Conservation (phyloP, 2,888 invertebrate genomes). For the Oxyteleia sp. region DNA sequence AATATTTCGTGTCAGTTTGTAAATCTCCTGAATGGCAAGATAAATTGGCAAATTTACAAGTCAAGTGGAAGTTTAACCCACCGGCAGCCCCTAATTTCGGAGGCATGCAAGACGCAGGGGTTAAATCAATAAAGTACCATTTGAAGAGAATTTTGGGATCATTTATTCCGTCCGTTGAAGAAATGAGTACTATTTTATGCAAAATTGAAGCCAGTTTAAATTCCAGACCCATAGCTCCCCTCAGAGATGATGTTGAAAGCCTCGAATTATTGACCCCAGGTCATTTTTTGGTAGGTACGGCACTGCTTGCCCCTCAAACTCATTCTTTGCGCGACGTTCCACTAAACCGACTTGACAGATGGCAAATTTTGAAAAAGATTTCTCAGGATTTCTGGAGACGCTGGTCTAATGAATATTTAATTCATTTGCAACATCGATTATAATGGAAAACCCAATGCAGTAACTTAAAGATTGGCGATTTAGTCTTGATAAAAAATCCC, state of each 20-base stretch:
- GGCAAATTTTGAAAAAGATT: too few species aligned
- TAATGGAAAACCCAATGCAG: too few species aligned
- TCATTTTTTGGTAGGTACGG: not conserved
- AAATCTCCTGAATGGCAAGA: not conserved
- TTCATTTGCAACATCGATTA: too few species aligned
- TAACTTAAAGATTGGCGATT: too few species aligned
- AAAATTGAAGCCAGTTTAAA: not conserved
- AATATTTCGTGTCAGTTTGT: not conserved
- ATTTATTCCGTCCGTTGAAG: not conserved
- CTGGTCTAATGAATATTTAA: too few species aligned
- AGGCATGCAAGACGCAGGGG: not conserved
- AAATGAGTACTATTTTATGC: not conserved
- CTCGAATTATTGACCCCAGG: not conserved
- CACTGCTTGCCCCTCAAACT: too few species aligned
- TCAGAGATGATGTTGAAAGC: not conserved
- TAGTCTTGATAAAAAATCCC: too few species aligned
- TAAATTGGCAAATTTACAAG: not conserved
- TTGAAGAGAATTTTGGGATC: not conserved
- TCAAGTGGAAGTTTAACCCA: not conserved
- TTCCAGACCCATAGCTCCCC: not conserved
- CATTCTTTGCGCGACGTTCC: too few species aligned
- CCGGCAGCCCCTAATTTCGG: not conserved
- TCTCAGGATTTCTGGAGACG: too few species aligned
- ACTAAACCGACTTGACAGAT: too few species aligned
- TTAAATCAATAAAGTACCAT: not conserved